A percentile compares a stretch with the other conserved stretches of the same genome.
Evolutionary conservation across 64 coral and sea anemone genomes (phyloP).

Genomic region (Anthopleura sola): DNA sequence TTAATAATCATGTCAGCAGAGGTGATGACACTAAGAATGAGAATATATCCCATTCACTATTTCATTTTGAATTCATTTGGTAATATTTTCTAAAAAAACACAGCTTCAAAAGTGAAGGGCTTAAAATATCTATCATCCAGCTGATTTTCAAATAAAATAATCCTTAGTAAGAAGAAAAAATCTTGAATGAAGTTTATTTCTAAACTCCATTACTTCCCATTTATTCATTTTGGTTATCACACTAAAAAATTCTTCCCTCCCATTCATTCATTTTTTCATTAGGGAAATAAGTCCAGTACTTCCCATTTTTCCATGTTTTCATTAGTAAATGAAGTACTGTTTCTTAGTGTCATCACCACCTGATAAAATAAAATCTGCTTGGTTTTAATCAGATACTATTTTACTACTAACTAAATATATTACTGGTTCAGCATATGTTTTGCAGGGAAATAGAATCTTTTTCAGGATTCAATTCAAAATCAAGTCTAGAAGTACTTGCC

Average conservation of each 20-base stretch:
- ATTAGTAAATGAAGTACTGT: no score
- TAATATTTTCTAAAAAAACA: no score
- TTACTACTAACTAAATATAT: neutral
- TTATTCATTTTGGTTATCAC: no score
- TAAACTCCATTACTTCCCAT: no score
- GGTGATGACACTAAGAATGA: neutral
- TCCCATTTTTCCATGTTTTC: neutral
- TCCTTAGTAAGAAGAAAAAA: no score
- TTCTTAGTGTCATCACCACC: neutral
- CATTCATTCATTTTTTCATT: neutral
- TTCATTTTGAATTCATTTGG: neutral
- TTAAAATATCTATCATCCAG: no score
- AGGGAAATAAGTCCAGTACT: no score
- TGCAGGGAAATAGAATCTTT: neutral
- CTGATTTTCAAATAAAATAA: no score
- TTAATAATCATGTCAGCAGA: neutral
- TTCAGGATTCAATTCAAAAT: neutral
- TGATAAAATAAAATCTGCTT: neutral
- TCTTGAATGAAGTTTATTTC: no score
- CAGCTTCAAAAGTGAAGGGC: no score
- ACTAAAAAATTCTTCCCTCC: neutral
- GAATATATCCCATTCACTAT: neutral
- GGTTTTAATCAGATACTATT: neutral
- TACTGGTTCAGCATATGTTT: neutral
- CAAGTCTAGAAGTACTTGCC: neutral